phyloP scores from a whole-genome alignment of 2,113 vertebrate genomes.

The Carlito syrichta region DNA sequence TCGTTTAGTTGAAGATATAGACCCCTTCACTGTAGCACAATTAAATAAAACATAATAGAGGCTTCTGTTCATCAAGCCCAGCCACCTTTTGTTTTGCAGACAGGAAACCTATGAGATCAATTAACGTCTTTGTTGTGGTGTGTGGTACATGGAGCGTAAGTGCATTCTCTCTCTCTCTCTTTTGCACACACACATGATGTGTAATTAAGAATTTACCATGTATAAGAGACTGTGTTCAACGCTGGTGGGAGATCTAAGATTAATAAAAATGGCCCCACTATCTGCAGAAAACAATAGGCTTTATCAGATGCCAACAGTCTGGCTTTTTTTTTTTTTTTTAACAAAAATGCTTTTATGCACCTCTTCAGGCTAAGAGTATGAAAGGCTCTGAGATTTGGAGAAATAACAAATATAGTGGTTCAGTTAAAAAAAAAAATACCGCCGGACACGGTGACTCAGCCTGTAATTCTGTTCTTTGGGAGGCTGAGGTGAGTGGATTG shows the following conservation, averaged over 20 bases:
- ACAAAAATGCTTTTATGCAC: not conserved
- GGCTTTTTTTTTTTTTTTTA: not conserved
- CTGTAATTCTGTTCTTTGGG: too few species aligned
- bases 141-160: not conserved
- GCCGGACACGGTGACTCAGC: too few species aligned
- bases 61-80: not conserved
- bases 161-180: not conserved
- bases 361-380: not conserved
- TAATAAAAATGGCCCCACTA: not conserved
- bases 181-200: not conserved
- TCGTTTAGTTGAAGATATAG: not conserved
- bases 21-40: constrained; percentile 6
- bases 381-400: not conserved
- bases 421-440: not conserved
- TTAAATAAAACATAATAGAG: constrained; percentile 4
- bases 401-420: not conserved
- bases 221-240: not conserved
- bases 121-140: constrained; percentile 38
- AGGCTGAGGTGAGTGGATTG: too few species aligned
- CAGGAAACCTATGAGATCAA: not conserved
- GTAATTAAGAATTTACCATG: not conserved
- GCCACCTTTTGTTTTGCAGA: constrained; percentile 37
- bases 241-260: not conserved
- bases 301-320: not conserved
- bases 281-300: not conserved